Conservation (phyloP, 2,113 vertebrate species). For the Burhinus bistriatus region DNA sequence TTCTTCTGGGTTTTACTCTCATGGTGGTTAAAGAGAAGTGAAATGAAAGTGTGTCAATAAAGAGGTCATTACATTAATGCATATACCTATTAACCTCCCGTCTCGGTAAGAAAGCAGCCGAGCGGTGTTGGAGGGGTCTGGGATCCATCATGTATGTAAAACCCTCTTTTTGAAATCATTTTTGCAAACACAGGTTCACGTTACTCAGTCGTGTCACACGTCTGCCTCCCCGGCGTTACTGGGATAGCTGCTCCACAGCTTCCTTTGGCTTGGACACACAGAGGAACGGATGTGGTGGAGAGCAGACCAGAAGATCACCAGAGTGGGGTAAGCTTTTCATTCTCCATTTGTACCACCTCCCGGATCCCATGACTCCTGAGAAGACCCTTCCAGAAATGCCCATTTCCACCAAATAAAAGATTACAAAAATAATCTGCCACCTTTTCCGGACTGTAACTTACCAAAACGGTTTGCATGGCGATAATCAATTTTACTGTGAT, state of each 20-base stretch:
- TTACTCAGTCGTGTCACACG: rapidly evolving
- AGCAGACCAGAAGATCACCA: background rate
- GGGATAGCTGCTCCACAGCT: background rate
- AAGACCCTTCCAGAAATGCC: background rate
- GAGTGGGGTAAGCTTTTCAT: background rate
- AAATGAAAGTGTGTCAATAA: slow-evolving; percentile 55
- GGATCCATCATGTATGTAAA: background rate
- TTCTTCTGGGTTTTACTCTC: slow-evolving; percentile 57
- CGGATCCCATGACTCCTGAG: background rate
- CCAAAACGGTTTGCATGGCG: background rate
- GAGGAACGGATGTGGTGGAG: background rate
- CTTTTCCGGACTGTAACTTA: background rate
- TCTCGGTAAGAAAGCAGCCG: background rate
- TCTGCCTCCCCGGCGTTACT: rapidly evolving
- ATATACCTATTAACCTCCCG: slow-evolving; percentile 51
- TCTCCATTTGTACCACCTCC: background rate
- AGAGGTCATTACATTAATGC: slow-evolving; percentile 49
- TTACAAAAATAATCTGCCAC: background rate
- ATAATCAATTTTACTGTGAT: background rate
- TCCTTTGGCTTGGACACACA: background rate
- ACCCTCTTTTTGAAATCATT: background rate
- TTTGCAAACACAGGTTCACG: background rate
- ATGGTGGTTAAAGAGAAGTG: slow-evolving; percentile 45
- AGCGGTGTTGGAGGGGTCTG: background rate
- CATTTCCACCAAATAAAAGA: background rate